These are phyloP conservation scores for Prietella phreatophila DNA, from an alignment of 2,113 vertebrate genomes.

Conservation along the genomic window DNA sequence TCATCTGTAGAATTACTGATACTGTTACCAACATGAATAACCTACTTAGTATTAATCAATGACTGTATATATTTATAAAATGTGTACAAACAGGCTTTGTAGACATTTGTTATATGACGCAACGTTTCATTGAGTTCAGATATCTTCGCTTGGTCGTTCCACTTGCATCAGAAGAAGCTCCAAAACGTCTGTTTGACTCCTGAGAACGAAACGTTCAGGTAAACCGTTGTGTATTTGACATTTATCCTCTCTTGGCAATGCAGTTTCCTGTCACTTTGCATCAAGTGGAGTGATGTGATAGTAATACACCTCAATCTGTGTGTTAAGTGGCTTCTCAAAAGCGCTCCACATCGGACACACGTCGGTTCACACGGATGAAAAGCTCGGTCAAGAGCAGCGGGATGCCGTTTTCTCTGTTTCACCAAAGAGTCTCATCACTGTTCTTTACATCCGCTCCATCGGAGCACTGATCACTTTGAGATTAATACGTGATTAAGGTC, in stretches of 20 bases:
- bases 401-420: conserved; percentile 66
- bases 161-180: background rate
- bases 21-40: too few relatives aligned
- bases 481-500: conserved; percentile 75
- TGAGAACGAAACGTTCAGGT: background rate
- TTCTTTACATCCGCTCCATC: conserved; percentile 69
- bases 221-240: background rate
- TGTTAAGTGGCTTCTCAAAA: conserved; percentile 47
- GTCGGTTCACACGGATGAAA: conserved; percentile 54
- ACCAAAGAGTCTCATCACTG: conserved; percentile 66
- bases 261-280: conserved; percentile 36
- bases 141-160: background rate
- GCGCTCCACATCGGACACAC: conserved; percentile 56
- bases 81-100: too few relatives aligned
- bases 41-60: background rate
- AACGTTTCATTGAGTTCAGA: background rate
- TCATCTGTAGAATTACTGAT: too few relatives aligned
- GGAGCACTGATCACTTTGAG: conserved; percentile 63
- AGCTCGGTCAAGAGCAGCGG: conserved; percentile 54
- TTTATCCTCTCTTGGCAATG: conserved; percentile 31
- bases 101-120: too few relatives aligned
- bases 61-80: background rate
- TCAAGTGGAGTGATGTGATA: conserved; percentile 15
- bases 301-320: conserved; percentile 29
- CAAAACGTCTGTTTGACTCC: background rate